Evolutionary conservation across 2,113 vertebrate genomes (phyloP), one percentile per base, ranked within the genome.

Genomic region (Istiophorus platypterus): DNA sequence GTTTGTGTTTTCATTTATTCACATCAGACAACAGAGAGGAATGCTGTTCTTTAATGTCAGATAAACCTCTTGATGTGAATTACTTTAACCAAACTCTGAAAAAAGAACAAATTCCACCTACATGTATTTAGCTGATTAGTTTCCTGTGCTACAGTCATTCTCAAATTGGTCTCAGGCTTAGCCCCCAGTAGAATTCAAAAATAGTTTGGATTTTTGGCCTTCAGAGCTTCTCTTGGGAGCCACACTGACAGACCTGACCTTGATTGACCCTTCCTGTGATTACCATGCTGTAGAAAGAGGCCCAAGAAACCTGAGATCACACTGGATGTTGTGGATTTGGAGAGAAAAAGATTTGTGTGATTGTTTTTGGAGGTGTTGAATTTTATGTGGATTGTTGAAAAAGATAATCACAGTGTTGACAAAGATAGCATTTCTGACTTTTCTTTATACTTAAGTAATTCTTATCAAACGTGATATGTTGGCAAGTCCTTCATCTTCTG

Each of bases 121-220:
- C 37, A 39, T 39, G 72, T 72, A 82, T 80, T 85, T 69, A 86
- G 78, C 89, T 88, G 85, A 90, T 91, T 89, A 81, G 82, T 81
- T 90, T 90, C 81, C 84, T 83, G 82, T 84, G 62, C 69, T 77
- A 67, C 78, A 76, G 57, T 87, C 62, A 27, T 81, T 83, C 71
- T 91, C 54, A 84, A 91, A 85, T 81, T 82, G 73, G 58, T 74
- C 80, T 84, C 74, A 81, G 64, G 41, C 79, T 66, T 45, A 63
- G 68, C 27, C 78, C 58, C 76, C 69, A 65, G 26, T 57, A 64
- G 57, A 69, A 73, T 70, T 73, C 47, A 59, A 22, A 82, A 85
- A 82, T 82, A 87, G 52, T 79, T 82, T 72, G 77, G 66, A 85
- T 75, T 81, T 72, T 85, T 89, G 69, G 64, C 74, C n/a, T n/a